Percentiles rank a stretch among this genome's conserved stretches.
Conservation (phyloP, 1,140 invertebrate genomes). For the Danaus melanippus region DNA sequence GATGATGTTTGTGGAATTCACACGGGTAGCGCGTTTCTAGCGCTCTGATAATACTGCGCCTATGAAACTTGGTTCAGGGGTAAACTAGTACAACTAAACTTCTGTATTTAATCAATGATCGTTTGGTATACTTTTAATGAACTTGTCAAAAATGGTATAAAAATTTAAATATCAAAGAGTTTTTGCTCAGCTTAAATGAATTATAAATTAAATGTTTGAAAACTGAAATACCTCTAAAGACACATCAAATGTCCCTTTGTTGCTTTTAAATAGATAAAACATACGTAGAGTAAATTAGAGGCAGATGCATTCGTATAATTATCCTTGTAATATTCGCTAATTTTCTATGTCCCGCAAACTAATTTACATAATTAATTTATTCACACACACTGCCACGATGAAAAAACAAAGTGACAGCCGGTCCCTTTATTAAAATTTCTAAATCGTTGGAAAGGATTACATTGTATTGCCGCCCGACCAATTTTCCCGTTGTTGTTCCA, state of each 20-base stretch:
- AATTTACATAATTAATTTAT: slow-evolving; percentile 59
- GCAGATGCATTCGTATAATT: slow-evolving; percentile 18
- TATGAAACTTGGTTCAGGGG: slow-evolving; percentile 21
- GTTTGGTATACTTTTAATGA: too few relatives aligned
- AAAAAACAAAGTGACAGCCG: slow-evolving; percentile 45
- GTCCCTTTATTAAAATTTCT: slow-evolving; percentile 55
- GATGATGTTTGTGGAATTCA: slow-evolving; percentile 23
- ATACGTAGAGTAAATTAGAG: too few relatives aligned
- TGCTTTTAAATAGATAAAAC: too few relatives aligned
- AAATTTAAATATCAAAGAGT: too few relatives aligned
- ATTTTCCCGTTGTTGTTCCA: slow-evolving; percentile 17
- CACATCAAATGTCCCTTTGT: too few relatives aligned
- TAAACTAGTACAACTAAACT: slow-evolving; percentile 8
- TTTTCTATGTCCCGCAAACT: slow-evolving; percentile 39
- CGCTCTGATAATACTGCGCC: slow-evolving; percentile 16
- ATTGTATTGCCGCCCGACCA: slow-evolving; percentile 8
- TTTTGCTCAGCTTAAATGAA: too few relatives aligned
- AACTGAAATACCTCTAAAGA: too few relatives aligned
- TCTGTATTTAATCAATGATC: too few relatives aligned
- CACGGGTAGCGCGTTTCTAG: too few relatives aligned
- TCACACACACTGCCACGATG: slow-evolving; percentile 33
- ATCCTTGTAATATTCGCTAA: slow-evolving; percentile 29
- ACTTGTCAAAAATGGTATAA: too few relatives aligned
- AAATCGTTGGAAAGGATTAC: slow-evolving; percentile 36
- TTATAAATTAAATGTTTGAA: too few relatives aligned